Conservation (phyloP, 2,113 vertebrate genomes). For the Ptilorrhoa leucosticta region DNA sequence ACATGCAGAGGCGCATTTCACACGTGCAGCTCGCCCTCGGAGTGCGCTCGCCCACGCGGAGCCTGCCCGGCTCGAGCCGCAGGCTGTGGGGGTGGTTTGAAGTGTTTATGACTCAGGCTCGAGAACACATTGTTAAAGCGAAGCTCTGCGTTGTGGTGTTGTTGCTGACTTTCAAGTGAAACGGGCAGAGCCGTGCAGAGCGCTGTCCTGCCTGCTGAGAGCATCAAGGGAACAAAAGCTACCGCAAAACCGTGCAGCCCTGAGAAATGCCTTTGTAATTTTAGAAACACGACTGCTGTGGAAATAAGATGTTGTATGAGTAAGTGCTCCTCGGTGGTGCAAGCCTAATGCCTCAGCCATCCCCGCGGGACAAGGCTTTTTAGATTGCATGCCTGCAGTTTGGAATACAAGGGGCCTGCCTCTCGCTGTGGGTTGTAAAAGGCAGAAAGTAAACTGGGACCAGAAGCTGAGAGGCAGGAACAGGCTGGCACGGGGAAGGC, state of each 20-base stretch:
- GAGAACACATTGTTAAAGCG: not conserved
- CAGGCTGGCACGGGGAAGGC: not conserved
- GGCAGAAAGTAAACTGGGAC: not conserved
- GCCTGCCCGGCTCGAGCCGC: not conserved
- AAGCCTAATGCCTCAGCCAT: not conserved
- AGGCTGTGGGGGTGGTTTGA: slow-evolving; percentile 20
- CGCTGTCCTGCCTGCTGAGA: not conserved
- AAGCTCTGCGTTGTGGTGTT: not conserved
- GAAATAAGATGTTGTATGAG: not conserved
- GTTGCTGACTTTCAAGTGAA: not conserved
- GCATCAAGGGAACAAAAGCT: not conserved
- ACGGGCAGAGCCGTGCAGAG: not conserved
- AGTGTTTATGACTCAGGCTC: slow-evolving; percentile 28
- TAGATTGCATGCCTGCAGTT: not conserved
- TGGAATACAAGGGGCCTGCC: not conserved
- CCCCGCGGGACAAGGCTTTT: not conserved
- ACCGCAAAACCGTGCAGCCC: not conserved
- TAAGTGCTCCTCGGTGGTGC: not conserved
- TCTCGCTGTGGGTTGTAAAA: not conserved
- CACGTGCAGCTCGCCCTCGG: not conserved
- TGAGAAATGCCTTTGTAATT: not conserved
- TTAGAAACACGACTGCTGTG: not conserved
- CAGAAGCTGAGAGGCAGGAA: not conserved
- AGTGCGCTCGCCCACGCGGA: not conserved
- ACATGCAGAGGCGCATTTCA: not conserved